Evolutionary conservation across 1,140 invertebrate species (phyloP).

Genomic region (Euura saliciscinereae): DNA sequence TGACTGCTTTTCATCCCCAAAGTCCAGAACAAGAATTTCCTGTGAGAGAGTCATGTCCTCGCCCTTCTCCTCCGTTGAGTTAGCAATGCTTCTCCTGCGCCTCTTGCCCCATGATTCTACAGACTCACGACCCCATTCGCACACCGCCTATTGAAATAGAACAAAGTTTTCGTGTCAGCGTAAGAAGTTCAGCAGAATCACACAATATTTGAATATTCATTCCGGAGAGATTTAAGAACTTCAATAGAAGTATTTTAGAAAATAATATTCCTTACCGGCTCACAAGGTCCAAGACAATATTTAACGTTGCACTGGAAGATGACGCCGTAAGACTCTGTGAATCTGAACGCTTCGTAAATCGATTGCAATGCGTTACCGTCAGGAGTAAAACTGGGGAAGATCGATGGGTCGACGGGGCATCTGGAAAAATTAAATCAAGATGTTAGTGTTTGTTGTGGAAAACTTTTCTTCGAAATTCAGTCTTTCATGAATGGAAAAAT

Average conservation of each 20-base stretch:
- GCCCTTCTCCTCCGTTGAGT: conserved; percentile 67
- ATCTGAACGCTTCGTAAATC: conserved; percentile 92
- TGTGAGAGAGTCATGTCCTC: conserved; percentile 94
- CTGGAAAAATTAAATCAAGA: conserved; percentile 54
- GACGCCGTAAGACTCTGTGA: conserved; percentile 94
- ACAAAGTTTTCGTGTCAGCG: conserved; percentile 16
- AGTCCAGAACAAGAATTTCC: conserved; percentile 90
- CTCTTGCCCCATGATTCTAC: conserved; percentile 89
- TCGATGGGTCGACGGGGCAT: conserved; percentile 90
- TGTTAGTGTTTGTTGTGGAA: conserved; percentile 12
- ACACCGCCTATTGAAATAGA: conserved; percentile 71
- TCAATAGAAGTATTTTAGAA: too few relatives aligned
- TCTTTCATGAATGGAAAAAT: not conserved
- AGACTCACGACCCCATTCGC: conserved; percentile 86
- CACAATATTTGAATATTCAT: conserved; percentile 10
- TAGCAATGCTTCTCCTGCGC: conserved; percentile 72
- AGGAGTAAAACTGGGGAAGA: conserved; percentile 89
- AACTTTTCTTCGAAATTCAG: not conserved
- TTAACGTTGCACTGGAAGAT: conserved; percentile 98
- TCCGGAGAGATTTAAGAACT: too few relatives aligned
- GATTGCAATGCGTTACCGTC: conserved; percentile 89
- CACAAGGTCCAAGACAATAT: conserved; percentile 93
- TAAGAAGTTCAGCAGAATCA: not conserved
- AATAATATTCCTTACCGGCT: conserved; percentile 72
- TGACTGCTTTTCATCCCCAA: conserved; percentile 85